Evolutionary conservation across 2,113 vertebrate genomes (phyloP).

Genomic region (Solenodon paradoxus): DNA sequence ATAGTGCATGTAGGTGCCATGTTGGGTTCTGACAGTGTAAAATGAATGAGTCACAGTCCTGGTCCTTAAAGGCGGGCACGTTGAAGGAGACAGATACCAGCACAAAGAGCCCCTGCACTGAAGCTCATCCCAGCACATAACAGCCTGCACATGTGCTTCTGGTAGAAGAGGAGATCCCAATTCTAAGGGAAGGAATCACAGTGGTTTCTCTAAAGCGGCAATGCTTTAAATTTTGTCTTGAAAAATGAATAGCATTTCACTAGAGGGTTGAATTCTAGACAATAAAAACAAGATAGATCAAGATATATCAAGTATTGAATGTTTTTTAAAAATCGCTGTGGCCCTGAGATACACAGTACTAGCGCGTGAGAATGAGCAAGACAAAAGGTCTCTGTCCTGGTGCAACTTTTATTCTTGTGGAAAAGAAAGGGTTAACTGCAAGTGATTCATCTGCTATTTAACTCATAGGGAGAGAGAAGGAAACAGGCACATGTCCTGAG

Average conservation of each 20-base stretch:
- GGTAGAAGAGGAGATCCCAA: neutral
- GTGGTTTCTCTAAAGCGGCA: neutral
- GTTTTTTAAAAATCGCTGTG: neutral
- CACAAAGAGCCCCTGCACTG: neutral
- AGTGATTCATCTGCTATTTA: neutral
- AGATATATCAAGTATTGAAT: neutral
- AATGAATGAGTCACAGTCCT: neutral
- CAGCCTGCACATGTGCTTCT: neutral
- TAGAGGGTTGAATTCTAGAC: neutral
- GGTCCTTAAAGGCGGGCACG: neutral
- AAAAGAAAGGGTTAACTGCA: neutral
- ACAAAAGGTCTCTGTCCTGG: neutral
- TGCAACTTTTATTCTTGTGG: neutral
- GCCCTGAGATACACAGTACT: no score
- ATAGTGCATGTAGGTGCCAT: neutral
- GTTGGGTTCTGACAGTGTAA: neutral
- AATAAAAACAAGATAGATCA: neutral
- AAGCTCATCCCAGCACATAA: neutral
- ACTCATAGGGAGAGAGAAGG: neutral
- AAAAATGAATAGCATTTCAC: neutral
- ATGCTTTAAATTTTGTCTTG: neutral
- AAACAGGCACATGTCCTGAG: neutral
- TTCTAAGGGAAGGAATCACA: neutral
- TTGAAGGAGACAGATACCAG: neutral
- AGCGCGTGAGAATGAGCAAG: neutral